Evolutionary conservation across 2,113 vertebrate genomes (phyloP), one percentile per base, ranked within the genome.

Genomic region (Hypocryptadius cinnamomeus): DNA sequence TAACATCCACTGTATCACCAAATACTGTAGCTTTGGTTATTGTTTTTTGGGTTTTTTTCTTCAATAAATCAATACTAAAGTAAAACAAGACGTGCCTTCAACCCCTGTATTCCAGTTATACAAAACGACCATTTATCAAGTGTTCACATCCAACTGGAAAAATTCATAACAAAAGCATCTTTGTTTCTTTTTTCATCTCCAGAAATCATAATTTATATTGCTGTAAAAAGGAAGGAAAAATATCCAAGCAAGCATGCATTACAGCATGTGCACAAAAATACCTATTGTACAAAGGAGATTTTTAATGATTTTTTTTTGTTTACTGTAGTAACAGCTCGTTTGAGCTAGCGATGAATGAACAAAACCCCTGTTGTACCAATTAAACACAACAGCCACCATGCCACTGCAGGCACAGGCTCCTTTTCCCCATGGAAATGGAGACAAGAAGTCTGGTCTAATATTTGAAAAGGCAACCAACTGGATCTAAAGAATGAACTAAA

Each of bases 181-280:
- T 72, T 91, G 87, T 81, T 79, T 80, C 51, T 74, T 61, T 66
- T 74, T 95, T 64, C 48, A 78, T 74, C 51, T 90, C 51, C 60
- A 91, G 53, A 95, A 95, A 81, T 71, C n/a, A 37, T 85, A 45
- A 92, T 68, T 88, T 63, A 81, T 15, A 57, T 37, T 91, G 27
- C 40, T 96, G 45, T 19, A 70, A 91, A 96, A 94, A 91, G 42
- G 42, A 95, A 96, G 94, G 80, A 69, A 60, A 95, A 93, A 59
- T 61, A 92, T 90, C 61, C 57, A 28, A 81, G 42, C 13, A 40
- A 16, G 61, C 24, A 85, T 1, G 1, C 37, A 35, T 35, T 71
- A 72, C n/a, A 71, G 57, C 56, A 54, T 81, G n/a, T 86, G 50
- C 50, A 90, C 69, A 89, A 83, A 95, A 91, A 81, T 30, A 63